Conservation (phyloP, 1,140 invertebrate genomes). For the Calephelis nemesis region DNA sequence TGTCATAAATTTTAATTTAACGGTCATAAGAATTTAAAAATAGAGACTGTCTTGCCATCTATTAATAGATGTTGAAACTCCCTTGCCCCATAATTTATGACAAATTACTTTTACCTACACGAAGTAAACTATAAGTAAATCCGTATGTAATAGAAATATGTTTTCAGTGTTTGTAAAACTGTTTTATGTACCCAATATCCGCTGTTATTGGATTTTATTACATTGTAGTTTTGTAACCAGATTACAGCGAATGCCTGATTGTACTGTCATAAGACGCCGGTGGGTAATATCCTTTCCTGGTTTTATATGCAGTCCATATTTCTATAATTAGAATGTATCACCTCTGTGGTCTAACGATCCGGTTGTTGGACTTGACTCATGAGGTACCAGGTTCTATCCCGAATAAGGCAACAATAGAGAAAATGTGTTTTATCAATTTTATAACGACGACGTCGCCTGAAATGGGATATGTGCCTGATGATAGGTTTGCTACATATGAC, state of each 20-base stretch:
- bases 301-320: not conserved
- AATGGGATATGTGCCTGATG: too few relatives aligned
- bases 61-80: constrained; percentile 38
- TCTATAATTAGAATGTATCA: too few relatives aligned
- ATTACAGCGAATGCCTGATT: not conserved
- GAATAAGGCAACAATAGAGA: too few relatives aligned
- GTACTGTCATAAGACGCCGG: constrained; percentile 1
- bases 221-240: constrained; percentile 7
- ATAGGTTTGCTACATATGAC: too few relatives aligned
- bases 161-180: constrained; percentile 35
- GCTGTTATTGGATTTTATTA: constrained; percentile 31
- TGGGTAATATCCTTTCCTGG: not conserved
- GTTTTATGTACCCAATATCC: constrained; percentile 44
- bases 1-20: not conserved
- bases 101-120: constrained; percentile 22
- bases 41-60: constrained; percentile 29
- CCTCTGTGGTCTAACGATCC: too few relatives aligned
- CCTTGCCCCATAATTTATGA: constrained; percentile 37
- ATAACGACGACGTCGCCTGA: too few relatives aligned
- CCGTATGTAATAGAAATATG: constrained; percentile 2
- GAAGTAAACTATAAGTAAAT: constrained; percentile 19
- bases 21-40: constrained; percentile 15
- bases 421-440: too few relatives aligned
- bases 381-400: too few relatives aligned
- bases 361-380: too few relatives aligned